Evolutionary conservation across 2,113 vertebrate genomes (phyloP).

Genomic region (Phaethon lepturus): DNA sequence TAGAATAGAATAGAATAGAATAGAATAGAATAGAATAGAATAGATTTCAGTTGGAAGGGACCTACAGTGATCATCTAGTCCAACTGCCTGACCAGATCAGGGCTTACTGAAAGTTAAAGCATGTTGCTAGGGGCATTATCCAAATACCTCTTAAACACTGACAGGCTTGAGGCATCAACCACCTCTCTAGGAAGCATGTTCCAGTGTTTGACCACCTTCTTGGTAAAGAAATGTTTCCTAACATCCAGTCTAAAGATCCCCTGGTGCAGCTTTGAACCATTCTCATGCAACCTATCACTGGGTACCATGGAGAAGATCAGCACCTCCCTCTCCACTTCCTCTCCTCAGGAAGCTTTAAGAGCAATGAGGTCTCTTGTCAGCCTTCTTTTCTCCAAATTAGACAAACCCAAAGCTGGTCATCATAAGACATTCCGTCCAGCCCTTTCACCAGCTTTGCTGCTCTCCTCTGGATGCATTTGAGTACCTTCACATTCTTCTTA

Average conservation of each 20-base stretch:
- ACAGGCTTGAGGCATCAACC: accelerated
- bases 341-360: background rate
- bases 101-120: background rate
- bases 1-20: background rate
- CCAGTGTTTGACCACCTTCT: background rate
- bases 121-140: background rate
- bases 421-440: too few relatives aligned
- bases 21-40: too few relatives aligned
- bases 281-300: accelerated
- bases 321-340: background rate
- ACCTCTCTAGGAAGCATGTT: background rate
- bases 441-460: background rate
- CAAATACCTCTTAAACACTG: background rate
- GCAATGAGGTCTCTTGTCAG: background rate
- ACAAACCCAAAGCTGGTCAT: accelerated
- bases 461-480: background rate
- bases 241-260: background rate
- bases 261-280: background rate
- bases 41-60: background rate
- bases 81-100: background rate
- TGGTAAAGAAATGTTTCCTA: background rate
- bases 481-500: background rate
- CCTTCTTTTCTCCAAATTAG: background rate
- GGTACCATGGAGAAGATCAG: background rate
- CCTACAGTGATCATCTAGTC: background rate